Evolutionary conservation across 2,113 vertebrate genomes (phyloP).

Genomic region (Chlamydotis undulata): DNA sequence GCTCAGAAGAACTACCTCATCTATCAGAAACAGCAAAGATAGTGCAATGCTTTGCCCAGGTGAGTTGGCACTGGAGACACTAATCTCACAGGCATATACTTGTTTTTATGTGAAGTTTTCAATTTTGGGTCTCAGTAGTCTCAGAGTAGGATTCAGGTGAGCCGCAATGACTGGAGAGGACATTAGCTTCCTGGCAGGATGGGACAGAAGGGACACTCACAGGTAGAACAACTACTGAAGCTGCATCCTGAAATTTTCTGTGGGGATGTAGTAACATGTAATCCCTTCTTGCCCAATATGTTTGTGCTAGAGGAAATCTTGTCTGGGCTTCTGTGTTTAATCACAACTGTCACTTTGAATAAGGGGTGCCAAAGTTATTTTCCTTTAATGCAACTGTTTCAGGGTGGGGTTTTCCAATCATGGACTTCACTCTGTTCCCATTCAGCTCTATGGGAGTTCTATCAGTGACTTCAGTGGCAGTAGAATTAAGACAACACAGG

Average conservation of each 20-base stretch:
- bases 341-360: slow-evolving; percentile 34
- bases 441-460: slow-evolving; percentile 55
- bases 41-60: neutral
- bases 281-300: slow-evolving; percentile 33
- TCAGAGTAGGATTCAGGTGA: neutral
- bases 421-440: slow-evolving; percentile 8
- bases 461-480: slow-evolving; percentile 39
- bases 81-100: neutral
- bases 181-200: neutral
- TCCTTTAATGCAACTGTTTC: slow-evolving; percentile 31
- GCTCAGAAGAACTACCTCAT: neutral
- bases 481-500: slow-evolving; percentile 42
- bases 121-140: neutral
- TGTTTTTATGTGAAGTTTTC: neutral
- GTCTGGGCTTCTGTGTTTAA: slow-evolving; percentile 50
- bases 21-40: neutral
- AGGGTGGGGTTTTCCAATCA: slow-evolving; percentile 31
- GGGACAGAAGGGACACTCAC: neutral
- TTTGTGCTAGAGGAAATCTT: slow-evolving; percentile 46
- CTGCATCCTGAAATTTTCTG: neutral
- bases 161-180: neutral
- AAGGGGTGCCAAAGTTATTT: slow-evolving; percentile 28
- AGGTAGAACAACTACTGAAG: neutral
- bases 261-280: neutral
- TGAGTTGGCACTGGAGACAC: neutral